Percentiles rank a stretch among this genome's conserved stretches.
Evolutionary conservation across 2,113 vertebrate genomes (phyloP).

Genomic region (Australoheros scitulus): DNA sequence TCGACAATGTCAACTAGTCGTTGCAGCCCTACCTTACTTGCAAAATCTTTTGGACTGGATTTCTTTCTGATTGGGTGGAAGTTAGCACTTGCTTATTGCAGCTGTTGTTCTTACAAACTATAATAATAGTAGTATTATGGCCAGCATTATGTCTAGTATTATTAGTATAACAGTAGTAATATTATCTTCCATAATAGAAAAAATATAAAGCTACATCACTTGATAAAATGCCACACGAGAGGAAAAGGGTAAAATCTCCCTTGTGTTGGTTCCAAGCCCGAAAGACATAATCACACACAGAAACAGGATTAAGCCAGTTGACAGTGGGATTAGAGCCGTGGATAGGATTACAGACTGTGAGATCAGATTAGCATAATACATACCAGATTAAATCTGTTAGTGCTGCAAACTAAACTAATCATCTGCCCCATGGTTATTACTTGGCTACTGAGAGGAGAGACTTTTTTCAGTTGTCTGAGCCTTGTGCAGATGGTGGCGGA

Average conservation of each 20-base stretch:
- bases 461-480: slow-evolving; percentile 20
- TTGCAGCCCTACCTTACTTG: no score
- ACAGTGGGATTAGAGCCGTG: slow-evolving; percentile 70
- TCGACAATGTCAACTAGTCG: no score
- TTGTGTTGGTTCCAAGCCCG: slow-evolving; percentile 38
- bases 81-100: not conserved
- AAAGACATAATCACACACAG: slow-evolving; percentile 64
- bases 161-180: not conserved
- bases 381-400: slow-evolving; percentile 67
- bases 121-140: not conserved
- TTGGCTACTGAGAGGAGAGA: not conserved
- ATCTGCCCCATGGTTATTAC: slow-evolving; percentile 15
- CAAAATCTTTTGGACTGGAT: not conserved
- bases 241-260: slow-evolving; percentile 17
- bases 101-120: not conserved
- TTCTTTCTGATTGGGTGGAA: not conserved
- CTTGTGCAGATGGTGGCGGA: not conserved
- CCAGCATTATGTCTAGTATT: no score
- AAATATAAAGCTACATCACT: not conserved
- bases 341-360: slow-evolving; percentile 69
- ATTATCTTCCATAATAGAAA: not conserved
- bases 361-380: slow-evolving; percentile 68
- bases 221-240: not conserved
- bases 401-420: slow-evolving; percentile 54
- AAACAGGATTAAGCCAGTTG: slow-evolving; percentile 73